These are phyloP conservation scores for Teleiodes luculella DNA, from an alignment of 2,888 invertebrate species.

Conservation along the genomic window DNA sequence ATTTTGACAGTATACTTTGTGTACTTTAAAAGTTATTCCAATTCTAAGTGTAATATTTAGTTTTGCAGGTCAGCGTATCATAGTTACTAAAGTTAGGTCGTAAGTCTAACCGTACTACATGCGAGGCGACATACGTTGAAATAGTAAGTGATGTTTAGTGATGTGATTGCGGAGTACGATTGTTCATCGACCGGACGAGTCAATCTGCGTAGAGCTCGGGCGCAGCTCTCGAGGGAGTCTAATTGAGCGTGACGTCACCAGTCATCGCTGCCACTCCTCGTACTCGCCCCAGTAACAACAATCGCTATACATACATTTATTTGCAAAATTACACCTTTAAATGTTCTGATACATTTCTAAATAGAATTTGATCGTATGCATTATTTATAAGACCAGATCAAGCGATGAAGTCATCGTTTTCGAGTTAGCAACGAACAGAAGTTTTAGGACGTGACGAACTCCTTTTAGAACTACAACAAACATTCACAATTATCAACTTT, in stretches of 20 bases:
- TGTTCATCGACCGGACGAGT: conserved; percentile 62
- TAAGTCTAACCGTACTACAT: neutral
- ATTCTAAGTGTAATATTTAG: too few relatives aligned
- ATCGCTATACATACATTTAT: neutral
- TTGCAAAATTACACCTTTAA: neutral
- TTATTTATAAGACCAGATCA: neutral
- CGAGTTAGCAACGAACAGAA: neutral
- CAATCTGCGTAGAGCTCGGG: conserved; percentile 69
- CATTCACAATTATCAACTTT: neutral
- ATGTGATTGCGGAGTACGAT: conserved; percentile 58
- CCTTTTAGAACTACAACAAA: too few relatives aligned
- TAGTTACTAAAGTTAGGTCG: too few relatives aligned
- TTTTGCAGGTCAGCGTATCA: too few relatives aligned
- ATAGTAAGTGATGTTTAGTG: conserved; percentile 1
- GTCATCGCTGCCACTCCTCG: neutral
- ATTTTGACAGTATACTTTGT: too few relatives aligned
- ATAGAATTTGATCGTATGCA: neutral
- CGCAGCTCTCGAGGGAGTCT: conserved; percentile 56
- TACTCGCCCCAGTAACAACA: too few relatives aligned
- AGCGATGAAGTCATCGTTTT: neutral
- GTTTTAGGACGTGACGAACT: too few relatives aligned
- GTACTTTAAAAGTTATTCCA: too few relatives aligned
- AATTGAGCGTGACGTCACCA: conserved; percentile 42
- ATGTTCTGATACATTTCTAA: neutral
- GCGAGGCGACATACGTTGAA: neutral